Evolutionary conservation across 1,140 invertebrate species (phyloP).

Genomic region (Diabrotica undecimpunctata): DNA sequence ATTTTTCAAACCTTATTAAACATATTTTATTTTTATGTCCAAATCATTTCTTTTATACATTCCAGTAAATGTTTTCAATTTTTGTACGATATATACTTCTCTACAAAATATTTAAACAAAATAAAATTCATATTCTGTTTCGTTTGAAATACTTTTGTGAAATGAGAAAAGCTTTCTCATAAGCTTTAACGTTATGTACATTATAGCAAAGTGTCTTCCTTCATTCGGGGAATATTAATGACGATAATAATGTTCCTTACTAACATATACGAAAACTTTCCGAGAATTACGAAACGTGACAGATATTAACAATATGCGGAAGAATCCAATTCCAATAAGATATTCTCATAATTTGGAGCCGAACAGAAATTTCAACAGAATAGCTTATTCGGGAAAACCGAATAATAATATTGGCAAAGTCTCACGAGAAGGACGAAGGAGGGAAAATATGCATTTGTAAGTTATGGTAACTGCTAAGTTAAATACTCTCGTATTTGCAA

Average conservation of each 20-base stretch:
- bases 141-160: too few species aligned
- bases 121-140: too few species aligned
- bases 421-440: slow-evolving; percentile 1
- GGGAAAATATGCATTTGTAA: slow-evolving; percentile 2
- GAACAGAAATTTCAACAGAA: background rate
- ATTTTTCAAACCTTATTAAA: too few species aligned
- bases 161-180: too few species aligned
- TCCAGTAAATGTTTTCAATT: too few species aligned
- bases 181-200: too few species aligned
- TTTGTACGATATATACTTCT: too few species aligned
- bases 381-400: background rate
- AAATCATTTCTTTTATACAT: too few species aligned
- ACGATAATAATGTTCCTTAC: background rate
- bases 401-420: slow-evolving; percentile 3
- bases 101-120: too few species aligned
- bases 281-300: slow-evolving; percentile 1
- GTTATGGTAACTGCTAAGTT: slow-evolving; percentile 2
- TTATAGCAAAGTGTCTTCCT: background rate
- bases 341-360: background rate
- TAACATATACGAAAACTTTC: background rate
- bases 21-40: too few species aligned
- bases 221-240: background rate
- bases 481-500: slow-evolving; percentile 2
- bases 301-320: slow-evolving; percentile 2
- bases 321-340: slow-evolving; percentile 2